phyloP scores from a whole-genome alignment of 2,113 vertebrate species.

The Dasyprocta punctata region DNA sequence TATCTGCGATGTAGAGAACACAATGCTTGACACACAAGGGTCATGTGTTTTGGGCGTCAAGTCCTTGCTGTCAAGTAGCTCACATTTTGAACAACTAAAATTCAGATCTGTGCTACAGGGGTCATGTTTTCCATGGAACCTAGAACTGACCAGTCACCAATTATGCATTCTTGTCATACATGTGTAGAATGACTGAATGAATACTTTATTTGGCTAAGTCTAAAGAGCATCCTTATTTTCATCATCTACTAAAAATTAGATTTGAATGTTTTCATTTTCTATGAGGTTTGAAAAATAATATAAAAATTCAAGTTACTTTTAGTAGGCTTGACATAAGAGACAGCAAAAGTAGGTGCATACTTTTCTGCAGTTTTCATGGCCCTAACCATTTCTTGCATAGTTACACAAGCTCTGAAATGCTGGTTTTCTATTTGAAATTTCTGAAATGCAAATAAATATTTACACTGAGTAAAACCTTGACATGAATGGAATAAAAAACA shows the following conservation, averaged over 20 bases:
- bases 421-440: slow-evolving; percentile 34
- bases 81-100: neutral
- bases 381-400: slow-evolving; percentile 20
- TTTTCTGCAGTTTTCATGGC: slow-evolving; percentile 18
- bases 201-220: neutral
- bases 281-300: neutral
- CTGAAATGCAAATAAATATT: slow-evolving; percentile 63
- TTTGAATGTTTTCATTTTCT: neutral
- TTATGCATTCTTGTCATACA: neutral
- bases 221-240: neutral
- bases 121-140: neutral
- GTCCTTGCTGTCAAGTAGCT: neutral
- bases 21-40: neutral
- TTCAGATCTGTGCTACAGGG: neutral
- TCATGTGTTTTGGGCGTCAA: too few species aligned
- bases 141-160: neutral
- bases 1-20: neutral
- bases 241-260: slow-evolving; percentile 24
- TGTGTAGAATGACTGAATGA: neutral
- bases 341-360: neutral
- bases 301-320: slow-evolving; percentile 47
- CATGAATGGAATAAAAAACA: slow-evolving; percentile 85
- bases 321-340: neutral
- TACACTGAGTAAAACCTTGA: slow-evolving; percentile 70
- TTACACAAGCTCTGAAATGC: slow-evolving; percentile 12